Conservation (phyloP, 2,888 invertebrate genomes). For the Teleiodes luculella region DNA sequence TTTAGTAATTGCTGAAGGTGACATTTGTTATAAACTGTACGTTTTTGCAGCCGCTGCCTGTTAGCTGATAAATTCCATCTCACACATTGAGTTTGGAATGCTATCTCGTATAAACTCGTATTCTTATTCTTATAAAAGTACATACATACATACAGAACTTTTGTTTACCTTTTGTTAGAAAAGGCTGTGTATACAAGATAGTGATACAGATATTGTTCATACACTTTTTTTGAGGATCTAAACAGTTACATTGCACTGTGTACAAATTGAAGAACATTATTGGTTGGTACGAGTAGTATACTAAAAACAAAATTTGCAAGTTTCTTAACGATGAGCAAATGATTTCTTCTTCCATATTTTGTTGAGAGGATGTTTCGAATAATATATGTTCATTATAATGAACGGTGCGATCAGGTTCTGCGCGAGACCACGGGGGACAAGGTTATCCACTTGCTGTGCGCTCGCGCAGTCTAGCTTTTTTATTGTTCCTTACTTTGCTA, state of each 20-base stretch:
- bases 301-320: too few relatives aligned
- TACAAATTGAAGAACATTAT: too few relatives aligned
- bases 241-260: too few relatives aligned
- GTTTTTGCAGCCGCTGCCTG: background rate
- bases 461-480: slow-evolving; percentile 28
- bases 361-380: slow-evolving; percentile 22
- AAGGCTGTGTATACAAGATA: too few relatives aligned
- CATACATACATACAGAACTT: too few relatives aligned
- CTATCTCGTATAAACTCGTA: background rate
- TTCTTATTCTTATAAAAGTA: too few relatives aligned
- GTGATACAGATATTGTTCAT: too few relatives aligned
- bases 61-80: background rate
- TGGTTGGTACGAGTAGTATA: too few relatives aligned
- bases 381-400: slow-evolving; percentile 24
- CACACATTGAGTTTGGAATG: background rate
- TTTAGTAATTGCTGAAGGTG: background rate
- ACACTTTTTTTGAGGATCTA: too few relatives aligned
- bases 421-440: slow-evolving; percentile 39
- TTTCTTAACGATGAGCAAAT: too few relatives aligned
- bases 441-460: slow-evolving; percentile 40
- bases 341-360: slow-evolving; percentile 7
- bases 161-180: too few relatives aligned
- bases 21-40: background rate
- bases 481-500: slow-evolving; percentile 1
- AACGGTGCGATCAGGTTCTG: slow-evolving; percentile 31